Evolutionary conservation across 2,113 vertebrate species (phyloP).

Genomic region (Trematomus loennbergii): DNA sequence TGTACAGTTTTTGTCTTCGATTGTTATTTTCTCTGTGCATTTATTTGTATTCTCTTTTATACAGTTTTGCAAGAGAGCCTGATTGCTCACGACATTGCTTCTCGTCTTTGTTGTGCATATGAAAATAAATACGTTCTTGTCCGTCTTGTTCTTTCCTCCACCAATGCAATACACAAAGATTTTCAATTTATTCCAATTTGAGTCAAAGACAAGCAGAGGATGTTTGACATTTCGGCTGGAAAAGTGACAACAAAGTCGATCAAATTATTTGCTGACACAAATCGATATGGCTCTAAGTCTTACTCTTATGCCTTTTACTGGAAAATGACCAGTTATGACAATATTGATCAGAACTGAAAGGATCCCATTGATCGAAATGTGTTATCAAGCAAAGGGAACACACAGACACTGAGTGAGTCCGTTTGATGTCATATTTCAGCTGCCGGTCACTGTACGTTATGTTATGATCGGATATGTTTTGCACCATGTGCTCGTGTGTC

Average conservation of each 20-base stretch:
- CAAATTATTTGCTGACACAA: background rate
- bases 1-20: background rate
- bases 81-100: background rate
- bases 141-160: background rate
- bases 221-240: background rate
- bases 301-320: background rate
- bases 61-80: background rate
- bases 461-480: background rate
- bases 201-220: background rate
- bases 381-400: background rate
- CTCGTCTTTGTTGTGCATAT: background rate
- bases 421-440: background rate
- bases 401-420: background rate
- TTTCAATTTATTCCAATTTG: no score
- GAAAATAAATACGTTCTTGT: background rate
- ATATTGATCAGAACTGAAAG: background rate
- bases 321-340: background rate
- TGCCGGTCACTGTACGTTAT: no score
- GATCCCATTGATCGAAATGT: background rate
- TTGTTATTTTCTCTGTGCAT: no score
- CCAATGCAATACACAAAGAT: background rate
- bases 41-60: background rate
- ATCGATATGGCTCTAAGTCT: background rate
- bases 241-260: background rate
- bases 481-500: slow-evolving; percentile 2